Conservation (phyloP, 2,888 invertebrate species). For the Caenorhabditis parvicauda region DNA sequence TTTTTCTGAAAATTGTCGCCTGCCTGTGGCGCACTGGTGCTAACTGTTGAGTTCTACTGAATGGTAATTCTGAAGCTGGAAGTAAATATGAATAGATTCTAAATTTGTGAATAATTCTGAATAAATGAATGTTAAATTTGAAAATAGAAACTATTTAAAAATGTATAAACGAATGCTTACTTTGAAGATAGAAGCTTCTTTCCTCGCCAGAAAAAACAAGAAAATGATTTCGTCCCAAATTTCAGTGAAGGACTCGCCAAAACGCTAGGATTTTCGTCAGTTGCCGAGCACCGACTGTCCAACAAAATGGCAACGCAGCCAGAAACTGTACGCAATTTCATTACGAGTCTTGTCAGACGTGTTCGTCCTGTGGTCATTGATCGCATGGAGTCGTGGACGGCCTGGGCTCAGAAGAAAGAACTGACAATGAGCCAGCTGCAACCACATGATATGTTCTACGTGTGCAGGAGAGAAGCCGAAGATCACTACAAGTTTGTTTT, state of each 20-base stretch:
- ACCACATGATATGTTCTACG: slow-evolving; percentile 56
- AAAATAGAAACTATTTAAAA: not conserved
- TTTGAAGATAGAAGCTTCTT: too few relatives aligned
- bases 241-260: slow-evolving; percentile 58
- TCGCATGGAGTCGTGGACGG: slow-evolving; percentile 55
- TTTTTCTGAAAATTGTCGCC: too few relatives aligned
- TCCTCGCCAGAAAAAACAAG: too few relatives aligned
- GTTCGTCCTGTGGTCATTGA: slow-evolving; percentile 58
- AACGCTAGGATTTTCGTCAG: slow-evolving; percentile 51
- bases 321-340: slow-evolving; percentile 57
- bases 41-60: too few relatives aligned
- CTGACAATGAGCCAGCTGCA: slow-evolving; percentile 38
- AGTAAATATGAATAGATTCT: too few relatives aligned
- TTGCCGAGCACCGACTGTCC: slow-evolving; percentile 56
- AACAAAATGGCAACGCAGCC: slow-evolving; percentile 61
- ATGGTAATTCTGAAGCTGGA: too few relatives aligned
- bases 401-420: slow-evolving; percentile 48
- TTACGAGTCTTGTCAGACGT: slow-evolving; percentile 48
- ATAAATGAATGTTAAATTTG: not conserved
- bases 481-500: slow-evolving; percentile 46
- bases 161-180: not conserved
- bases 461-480: slow-evolving; percentile 57
- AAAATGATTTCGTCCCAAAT: not conserved
- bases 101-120: too few relatives aligned
- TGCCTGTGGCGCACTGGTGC: too few relatives aligned